A percentile compares a stretch with the other conserved stretches of the same genome.
Evolutionary conservation across 1,140 invertebrate genomes (phyloP).

Genomic region (Caenorhabditis latens): DNA sequence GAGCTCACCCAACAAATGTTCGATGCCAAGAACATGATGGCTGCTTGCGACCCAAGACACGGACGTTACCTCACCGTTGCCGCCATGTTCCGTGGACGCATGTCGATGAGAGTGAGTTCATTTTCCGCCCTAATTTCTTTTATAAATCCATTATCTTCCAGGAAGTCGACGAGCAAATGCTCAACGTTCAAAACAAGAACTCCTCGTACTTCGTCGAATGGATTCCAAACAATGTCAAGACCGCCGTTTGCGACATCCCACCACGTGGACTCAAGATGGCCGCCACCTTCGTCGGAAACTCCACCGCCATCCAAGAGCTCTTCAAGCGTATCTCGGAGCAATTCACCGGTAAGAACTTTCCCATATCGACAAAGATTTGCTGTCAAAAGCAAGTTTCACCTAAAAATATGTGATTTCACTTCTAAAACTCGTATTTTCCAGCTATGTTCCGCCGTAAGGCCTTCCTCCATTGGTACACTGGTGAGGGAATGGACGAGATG

Average conservation of each 20-base stretch:
- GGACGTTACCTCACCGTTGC: conserved; percentile 93
- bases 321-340: conserved; percentile 81
- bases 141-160: background rate
- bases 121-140: background rate
- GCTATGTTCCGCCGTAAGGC: conserved; percentile 91
- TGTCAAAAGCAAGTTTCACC: too few species aligned
- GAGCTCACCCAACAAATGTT: conserved; percentile 91
- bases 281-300: conserved; percentile 80
- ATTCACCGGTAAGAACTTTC: conserved; percentile 78
- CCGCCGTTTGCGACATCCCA: conserved; percentile 80
- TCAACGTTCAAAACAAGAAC: conserved; percentile 78
- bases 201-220: conserved; percentile 78
- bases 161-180: conserved; percentile 77
- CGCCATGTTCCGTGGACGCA: conserved; percentile 90
- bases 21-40: conserved; percentile 89
- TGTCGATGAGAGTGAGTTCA: conserved; percentile 85
- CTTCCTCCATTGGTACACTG: conserved; percentile 92
- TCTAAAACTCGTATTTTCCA: conserved; percentile 64
- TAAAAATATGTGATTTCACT: background rate
- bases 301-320: conserved; percentile 82
- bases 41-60: conserved; percentile 87
- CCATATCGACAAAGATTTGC: background rate
- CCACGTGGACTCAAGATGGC: conserved; percentile 80
- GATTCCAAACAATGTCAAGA: conserved; percentile 79
- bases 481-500: conserved; percentile 82